Conservation (phyloP, 2,888 invertebrate species). For the Ganaspis brasiliensis region DNA sequence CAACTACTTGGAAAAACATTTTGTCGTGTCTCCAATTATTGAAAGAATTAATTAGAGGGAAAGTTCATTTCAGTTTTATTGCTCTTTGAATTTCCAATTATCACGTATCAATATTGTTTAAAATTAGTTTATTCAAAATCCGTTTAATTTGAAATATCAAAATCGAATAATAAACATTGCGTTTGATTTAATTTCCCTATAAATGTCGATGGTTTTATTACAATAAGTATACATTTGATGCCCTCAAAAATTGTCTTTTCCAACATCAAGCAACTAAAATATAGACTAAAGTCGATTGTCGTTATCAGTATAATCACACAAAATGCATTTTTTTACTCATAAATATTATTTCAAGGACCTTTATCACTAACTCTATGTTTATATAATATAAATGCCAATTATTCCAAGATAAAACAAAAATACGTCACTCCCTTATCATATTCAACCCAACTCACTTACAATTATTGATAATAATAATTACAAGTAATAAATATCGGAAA, state of each 20-base stretch:
- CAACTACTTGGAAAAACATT: background rate
- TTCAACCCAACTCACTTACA: background rate
- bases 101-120: background rate
- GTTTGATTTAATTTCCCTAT: background rate
- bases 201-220: too few relatives aligned
- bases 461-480: background rate
- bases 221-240: too few relatives aligned
- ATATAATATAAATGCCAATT: slow-evolving; percentile 17
- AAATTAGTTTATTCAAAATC: background rate
- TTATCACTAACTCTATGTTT: background rate
- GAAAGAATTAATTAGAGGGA: background rate
- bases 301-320: background rate
- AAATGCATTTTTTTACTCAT: slow-evolving; percentile 13
- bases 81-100: background rate
- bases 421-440: slow-evolving; percentile 10
- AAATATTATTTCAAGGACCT: slow-evolving; percentile 17
- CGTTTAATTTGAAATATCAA: background rate
- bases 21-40: background rate
- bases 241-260: background rate
- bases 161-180: background rate
- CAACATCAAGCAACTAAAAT: background rate
- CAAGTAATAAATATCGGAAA: slow-evolving; percentile 9
- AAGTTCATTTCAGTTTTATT: background rate
- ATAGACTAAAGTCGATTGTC: background rate
- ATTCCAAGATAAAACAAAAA: background rate